phyloP scores from a whole-genome alignment of 1,140 invertebrate genomes.

The Caerostris darwini region DNA sequence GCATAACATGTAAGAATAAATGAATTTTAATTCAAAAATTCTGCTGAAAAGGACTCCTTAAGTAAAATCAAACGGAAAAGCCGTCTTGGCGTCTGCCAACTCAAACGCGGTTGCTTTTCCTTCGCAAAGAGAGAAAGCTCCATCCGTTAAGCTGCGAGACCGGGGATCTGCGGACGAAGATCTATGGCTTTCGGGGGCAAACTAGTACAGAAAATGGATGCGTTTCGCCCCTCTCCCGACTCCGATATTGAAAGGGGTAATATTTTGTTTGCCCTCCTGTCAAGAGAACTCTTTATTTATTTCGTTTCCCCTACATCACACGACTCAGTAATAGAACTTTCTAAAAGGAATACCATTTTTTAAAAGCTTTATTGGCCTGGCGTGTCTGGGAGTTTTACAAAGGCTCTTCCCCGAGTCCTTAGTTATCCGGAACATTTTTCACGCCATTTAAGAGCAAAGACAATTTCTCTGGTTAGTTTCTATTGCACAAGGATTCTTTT shows the following conservation, averaged over 20 bases:
- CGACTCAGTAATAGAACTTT: too few relatives aligned
- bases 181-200: not conserved
- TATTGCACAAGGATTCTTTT: too few relatives aligned
- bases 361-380: not conserved
- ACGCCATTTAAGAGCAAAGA: too few relatives aligned
- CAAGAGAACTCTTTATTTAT: slow-evolving; percentile 4
- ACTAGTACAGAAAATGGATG: slow-evolving; percentile 28
- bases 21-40: too few relatives aligned
- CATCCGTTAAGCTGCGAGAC: not conserved
- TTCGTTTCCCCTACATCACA: not conserved
- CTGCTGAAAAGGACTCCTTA: too few relatives aligned
- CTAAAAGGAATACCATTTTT: not conserved
- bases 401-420: not conserved
- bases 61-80: not conserved
- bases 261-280: slow-evolving; percentile 52
- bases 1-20: too few relatives aligned
- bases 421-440: too few relatives aligned
- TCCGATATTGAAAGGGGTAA: slow-evolving; percentile 48
- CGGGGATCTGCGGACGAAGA: not conserved
- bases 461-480: too few relatives aligned
- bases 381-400: not conserved
- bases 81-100: not conserved
- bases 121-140: not conserved
- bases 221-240: not conserved
- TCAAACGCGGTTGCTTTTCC: not conserved